Percentiles rank a stretch among this genome's conserved stretches.
Conservation (phyloP, 2,113 vertebrate genomes). For the Leuciscus idus region DNA sequence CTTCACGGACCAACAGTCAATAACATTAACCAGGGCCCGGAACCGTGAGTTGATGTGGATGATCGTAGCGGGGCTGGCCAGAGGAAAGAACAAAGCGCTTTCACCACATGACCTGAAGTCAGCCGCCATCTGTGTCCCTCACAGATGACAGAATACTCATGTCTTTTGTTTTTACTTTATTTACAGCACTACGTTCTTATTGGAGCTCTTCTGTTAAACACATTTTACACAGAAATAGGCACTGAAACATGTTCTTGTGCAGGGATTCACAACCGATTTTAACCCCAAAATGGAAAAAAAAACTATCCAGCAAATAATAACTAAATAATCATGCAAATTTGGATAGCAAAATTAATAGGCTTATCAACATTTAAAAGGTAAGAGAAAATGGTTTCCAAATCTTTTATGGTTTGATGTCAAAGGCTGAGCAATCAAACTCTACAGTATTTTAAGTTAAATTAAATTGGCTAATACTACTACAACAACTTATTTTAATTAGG, state of each 20-base stretch:
- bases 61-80: slow-evolving; percentile 62
- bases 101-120: slow-evolving; percentile 61
- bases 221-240: background rate
- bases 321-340: background rate
- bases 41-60: slow-evolving; percentile 56
- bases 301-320: background rate
- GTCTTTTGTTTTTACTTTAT: slow-evolving; percentile 31
- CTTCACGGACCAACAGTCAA: slow-evolving; percentile 73
- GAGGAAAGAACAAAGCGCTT: slow-evolving; percentile 63
- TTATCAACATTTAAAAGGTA: background rate
- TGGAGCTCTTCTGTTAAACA: background rate
- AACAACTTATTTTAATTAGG: background rate
- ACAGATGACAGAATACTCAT: slow-evolving; percentile 4
- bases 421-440: too few species aligned
- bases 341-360: background rate
- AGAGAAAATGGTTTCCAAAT: too few species aligned
- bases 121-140: slow-evolving; percentile 42
- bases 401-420: too few species aligned
- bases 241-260: background rate
- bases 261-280: background rate
- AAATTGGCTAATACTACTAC: background rate
- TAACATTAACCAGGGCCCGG: slow-evolving; percentile 69
- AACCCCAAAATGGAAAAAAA: background rate
- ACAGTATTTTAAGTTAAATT: too few species aligned
- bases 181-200: background rate